These are phyloP conservation scores for Brachionus rotundiformis DNA, from an alignment of 1,140 invertebrate genomes.

Conservation along the genomic window DNA sequence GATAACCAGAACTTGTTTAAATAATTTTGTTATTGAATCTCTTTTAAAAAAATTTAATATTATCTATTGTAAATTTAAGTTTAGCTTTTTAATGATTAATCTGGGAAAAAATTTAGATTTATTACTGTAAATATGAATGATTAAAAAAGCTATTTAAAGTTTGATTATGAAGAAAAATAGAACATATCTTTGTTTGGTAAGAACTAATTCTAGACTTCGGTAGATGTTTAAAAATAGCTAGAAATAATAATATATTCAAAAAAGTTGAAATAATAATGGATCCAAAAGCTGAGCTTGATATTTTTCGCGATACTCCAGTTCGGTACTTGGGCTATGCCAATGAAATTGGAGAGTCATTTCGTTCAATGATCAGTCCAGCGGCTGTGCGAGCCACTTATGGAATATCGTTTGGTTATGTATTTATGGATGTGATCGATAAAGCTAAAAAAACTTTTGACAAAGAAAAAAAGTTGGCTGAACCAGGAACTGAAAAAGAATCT, in stretches of 20 bases:
- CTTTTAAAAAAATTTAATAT: too few species aligned
- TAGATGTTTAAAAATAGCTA: not conserved
- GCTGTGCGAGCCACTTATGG: conserved; percentile 77
- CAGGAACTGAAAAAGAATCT: not conserved
- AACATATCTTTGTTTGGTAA: too few species aligned
- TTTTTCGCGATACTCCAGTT: conserved; percentile 28
- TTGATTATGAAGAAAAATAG: too few species aligned
- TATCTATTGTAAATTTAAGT: too few species aligned
- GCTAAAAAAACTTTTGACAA: conserved; percentile 67
- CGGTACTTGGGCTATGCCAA: conserved; percentile 73
- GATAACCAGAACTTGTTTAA: too few species aligned
- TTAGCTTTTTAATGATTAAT: too few species aligned
- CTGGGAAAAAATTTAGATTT: too few species aligned
- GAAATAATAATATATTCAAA: not conserved
- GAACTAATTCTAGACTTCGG: too few species aligned
- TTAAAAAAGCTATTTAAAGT: too few species aligned
- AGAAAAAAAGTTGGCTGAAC: not conserved
- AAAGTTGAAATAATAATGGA: not conserved
- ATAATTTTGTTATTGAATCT: too few species aligned
- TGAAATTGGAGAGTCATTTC: conserved; percentile 90
- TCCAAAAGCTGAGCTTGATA: conserved; percentile 11
- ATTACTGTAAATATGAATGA: too few species aligned
- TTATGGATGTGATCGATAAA: conserved; percentile 83
- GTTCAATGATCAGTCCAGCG: conserved; percentile 73
- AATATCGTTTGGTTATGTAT: conserved; percentile 78